Evolutionary conservation across 37 sponge, comb jelly and placozoan species (phyloP), one percentile per base, ranked within the genome.

Genomic region (Diacarnus erythraeanus): DNA sequence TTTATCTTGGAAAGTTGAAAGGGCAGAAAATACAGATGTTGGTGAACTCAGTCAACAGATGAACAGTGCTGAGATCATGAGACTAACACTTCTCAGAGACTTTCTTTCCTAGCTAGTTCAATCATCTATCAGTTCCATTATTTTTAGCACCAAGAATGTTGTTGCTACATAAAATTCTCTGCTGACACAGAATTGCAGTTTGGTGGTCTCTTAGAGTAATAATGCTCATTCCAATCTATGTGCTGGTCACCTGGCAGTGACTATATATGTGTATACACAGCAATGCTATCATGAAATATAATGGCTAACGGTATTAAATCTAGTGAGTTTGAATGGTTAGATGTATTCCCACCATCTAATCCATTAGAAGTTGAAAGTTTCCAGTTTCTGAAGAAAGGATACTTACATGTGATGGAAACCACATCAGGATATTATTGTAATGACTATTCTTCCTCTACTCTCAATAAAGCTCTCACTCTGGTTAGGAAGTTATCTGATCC

Each of bases 1-100:
- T 57, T 73, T 95, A 39, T 95, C 95, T 0, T 95, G 95, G 95
- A 95, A 91, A 59, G 79, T 91, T 10, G 95, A 95, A 78, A 72
- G 92, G 57, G 77, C 87, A 30, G 83, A 82, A 30, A 76, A 56
- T 0, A 86, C 84, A 26, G 77, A 83, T 54, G 69, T 85, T 33
- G 92, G 83, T 43, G 90, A 93, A 40, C 38, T 93, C 2, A 12
- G 77, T 31, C 85, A 89, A 38, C 94, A 93, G 80, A 93, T 93
- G 87, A 77, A 77, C 23, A 59, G 78, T 6, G 75, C 94, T 20
- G 90, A 89, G 75, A 77, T 88, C 26, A 77, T 81, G 47, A 67
- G 94, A 59, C 83, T 84, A 23, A 93, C 85, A 5, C 72, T 93
- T 20, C 84, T 93, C 27, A 68, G 89, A 63, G 94, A 93, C 69